Base-by-base conservation (phyloP, 2,113 vertebrate species). In the Tachycineta bicolor region DNA sequence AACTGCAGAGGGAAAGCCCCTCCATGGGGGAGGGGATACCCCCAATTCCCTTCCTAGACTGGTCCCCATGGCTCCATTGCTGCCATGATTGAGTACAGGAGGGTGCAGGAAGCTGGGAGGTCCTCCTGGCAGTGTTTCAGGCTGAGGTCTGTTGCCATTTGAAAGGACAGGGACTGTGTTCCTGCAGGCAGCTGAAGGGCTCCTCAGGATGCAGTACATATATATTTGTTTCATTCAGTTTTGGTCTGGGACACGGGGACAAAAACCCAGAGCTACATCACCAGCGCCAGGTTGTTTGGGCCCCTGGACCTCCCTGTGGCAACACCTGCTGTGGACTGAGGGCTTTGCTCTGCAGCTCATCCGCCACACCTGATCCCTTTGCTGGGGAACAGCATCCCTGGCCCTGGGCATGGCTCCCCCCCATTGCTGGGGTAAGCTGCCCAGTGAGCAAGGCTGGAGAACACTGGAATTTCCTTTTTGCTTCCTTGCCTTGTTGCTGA, bases 401-500 rank as follows among this genome's bases (percentile, higher is more conserved):
- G 41, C 7, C 63, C 85, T 56, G 7, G 19, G 18, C 78, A 76
- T 9, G 70, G 73, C 84, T 68, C 18, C 60, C 46, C 49, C 53
- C 29, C 67, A 79, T 71, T 37, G 31, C 87, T 33, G 33, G 85
- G 93, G 5, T 10, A 22, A 93, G n/a, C 29, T 37, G 70, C 95
- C 89, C 91, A 37, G 44, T 65, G 87, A 75, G n/a, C 34, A 87
- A 73, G 94, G 90, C 44, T 8, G 87, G 64, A 79, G 58, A 89
- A 59, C 56, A 8, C 23, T 4, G 28, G 80, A 50, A 67, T 94
- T 91, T 53, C 89, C 69, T 96, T 77, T 83, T 84, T 28, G 82
- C 43, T 94, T 88, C 70, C 89, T 78, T 65, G n/a, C 62, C 77
- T 77, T 74, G 26, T 58, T 95, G 92, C 84, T 96, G 87, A 81